phyloP scores from a whole-genome alignment of 2,888 invertebrate genomes.

The Lottia gigantea region DNA sequence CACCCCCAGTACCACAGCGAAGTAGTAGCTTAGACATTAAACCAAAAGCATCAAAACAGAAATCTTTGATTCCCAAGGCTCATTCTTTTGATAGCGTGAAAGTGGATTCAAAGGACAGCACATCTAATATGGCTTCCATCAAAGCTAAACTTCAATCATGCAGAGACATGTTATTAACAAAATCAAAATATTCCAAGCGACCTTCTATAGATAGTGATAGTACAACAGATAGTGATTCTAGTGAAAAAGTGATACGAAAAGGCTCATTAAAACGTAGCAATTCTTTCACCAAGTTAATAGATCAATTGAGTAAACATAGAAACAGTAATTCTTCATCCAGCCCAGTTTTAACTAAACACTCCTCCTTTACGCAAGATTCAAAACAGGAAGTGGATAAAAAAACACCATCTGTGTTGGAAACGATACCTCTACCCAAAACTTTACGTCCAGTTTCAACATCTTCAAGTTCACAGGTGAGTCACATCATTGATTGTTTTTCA shows the following conservation, averaged over 20 bases:
- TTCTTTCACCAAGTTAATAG: slow-evolving; percentile 42
- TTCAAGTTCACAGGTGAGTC: slow-evolving; percentile 28
- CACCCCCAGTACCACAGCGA: slow-evolving; percentile 10
- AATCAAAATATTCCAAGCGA: not conserved
- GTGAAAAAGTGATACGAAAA: slow-evolving; percentile 26
- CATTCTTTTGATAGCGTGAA: slow-evolving; percentile 39
- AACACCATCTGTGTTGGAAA: not conserved
- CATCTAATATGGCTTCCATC: slow-evolving; percentile 46
- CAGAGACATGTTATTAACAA: slow-evolving; percentile 46
- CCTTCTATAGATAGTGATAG: slow-evolving; percentile 18
- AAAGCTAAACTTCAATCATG: slow-evolving; percentile 59
- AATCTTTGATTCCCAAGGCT: slow-evolving; percentile 20
- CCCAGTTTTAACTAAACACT: not conserved
- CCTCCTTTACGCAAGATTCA: not conserved
- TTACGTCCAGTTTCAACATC: slow-evolving; percentile 28
- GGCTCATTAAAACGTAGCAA: slow-evolving; percentile 44
- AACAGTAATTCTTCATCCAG: slow-evolving; percentile 13
- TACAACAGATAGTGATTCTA: slow-evolving; percentile 3
- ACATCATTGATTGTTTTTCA: not conserved
- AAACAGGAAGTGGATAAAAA: not conserved
- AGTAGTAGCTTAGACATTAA: slow-evolving; percentile 19
- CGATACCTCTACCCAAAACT: slow-evolving; percentile 2
- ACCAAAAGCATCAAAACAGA: not conserved
- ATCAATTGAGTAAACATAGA: slow-evolving; percentile 25
- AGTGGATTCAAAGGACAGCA: slow-evolving; percentile 7